Evolutionary conservation across 1,140 invertebrate species (phyloP).

Genomic region (Acromyrmex echinatior): DNA sequence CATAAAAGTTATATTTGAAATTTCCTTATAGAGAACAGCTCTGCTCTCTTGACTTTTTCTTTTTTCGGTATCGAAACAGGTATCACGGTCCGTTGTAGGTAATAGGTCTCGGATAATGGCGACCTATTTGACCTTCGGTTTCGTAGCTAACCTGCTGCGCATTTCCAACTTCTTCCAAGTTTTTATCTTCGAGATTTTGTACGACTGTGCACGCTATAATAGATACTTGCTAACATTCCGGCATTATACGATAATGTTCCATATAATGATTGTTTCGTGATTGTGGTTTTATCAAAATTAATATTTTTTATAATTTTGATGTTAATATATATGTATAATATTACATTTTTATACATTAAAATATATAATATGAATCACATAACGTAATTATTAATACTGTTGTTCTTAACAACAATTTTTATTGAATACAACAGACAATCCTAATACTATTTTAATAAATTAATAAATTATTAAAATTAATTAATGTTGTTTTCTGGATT

Average conservation of each 20-base stretch:
- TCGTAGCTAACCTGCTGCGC: conserved; percentile 39
- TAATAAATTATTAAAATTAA: neutral
- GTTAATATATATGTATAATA: too few species aligned
- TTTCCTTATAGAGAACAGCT: conserved; percentile 15
- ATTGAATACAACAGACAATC: neutral
- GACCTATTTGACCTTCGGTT: conserved; percentile 78
- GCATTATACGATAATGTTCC: neutral
- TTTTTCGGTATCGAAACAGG: conserved; percentile 75
- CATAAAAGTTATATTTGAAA: neutral
- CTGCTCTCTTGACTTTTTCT: conserved; percentile 48
- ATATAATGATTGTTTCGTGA: neutral
- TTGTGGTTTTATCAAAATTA: neutral
- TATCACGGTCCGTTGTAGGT: conserved; percentile 76
- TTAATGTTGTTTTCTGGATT: neutral
- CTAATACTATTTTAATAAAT: neutral
- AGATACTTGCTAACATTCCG: neutral
- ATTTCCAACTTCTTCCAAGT: conserved; percentile 67
- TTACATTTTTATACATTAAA: neutral
- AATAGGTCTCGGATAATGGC: conserved; percentile 79
- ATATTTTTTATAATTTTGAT: too few species aligned
- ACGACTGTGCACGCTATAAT: neutral
- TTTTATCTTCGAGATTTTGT: conserved; percentile 25
- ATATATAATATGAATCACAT: neutral
- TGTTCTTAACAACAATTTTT: neutral
- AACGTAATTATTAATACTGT: neutral